A percentile compares a stretch with the other conserved stretches of the same genome.
Evolutionary conservation across 2,888 invertebrate species (phyloP).

Genomic region (Arctia plantaginis): DNA sequence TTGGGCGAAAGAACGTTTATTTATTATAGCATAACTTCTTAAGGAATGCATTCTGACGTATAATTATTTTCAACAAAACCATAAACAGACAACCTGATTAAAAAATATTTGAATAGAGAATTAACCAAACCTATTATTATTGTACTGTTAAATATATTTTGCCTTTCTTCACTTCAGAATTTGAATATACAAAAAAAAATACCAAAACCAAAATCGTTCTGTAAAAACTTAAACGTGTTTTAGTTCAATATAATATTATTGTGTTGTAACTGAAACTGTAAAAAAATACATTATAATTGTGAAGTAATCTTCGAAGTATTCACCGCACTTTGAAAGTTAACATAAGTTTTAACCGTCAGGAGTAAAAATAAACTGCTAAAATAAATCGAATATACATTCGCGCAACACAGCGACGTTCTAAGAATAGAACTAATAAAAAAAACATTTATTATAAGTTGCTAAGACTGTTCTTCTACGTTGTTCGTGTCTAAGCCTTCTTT

Average conservation of each 20-base stretch:
- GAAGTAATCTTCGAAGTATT: too few relatives aligned
- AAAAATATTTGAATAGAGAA: not conserved
- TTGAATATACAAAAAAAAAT: too few relatives aligned
- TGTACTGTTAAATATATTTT: not conserved
- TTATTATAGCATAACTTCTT: not conserved
- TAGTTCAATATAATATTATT: not conserved
- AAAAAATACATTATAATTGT: too few relatives aligned
- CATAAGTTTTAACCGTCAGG: too few relatives aligned
- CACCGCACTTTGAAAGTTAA: too few relatives aligned
- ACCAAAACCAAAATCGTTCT: too few relatives aligned
- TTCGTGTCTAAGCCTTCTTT: constrained; percentile 2
- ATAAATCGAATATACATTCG: too few relatives aligned
- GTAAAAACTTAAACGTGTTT: too few relatives aligned
- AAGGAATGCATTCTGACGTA: not conserved
- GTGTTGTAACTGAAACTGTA: not conserved
- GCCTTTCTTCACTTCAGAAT: not conserved
- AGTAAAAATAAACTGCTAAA: too few relatives aligned
- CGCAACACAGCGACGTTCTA: too few relatives aligned
- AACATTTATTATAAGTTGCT: not conserved
- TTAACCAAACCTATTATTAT: not conserved
- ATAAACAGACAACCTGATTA: not conserved
- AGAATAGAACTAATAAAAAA: too few relatives aligned
- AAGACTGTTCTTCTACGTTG: not conserved
- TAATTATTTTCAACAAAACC: not conserved
- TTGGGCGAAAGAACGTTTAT: not conserved